Evolutionary conservation across 2,888 invertebrate species (phyloP).

Genomic region (Erebia ligea): DNA sequence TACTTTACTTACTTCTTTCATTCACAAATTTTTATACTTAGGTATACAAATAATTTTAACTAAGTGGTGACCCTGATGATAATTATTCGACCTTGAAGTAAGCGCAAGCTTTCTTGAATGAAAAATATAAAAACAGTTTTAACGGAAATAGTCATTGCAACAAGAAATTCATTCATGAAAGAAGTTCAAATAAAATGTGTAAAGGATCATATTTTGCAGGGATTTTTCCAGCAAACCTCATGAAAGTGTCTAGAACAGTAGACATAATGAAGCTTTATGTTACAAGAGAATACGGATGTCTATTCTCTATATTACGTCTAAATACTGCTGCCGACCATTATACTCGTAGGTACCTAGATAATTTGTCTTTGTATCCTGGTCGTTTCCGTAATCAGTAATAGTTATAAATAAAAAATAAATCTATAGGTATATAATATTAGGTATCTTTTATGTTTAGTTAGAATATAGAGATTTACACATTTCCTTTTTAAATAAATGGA

Average conservation of each 20-base stretch:
- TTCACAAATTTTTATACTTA: neutral
- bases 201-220: neutral
- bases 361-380: neutral
- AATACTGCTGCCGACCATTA: neutral
- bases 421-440: no score
- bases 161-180: neutral
- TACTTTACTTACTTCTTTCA: conserved; percentile 29
- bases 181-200: neutral
- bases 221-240: neutral
- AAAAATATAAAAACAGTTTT: neutral
- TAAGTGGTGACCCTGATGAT: neutral
- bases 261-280: neutral
- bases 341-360: no score
- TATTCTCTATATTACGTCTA: neutral
- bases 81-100: neutral
- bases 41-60: no score
- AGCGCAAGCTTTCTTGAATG: neutral
- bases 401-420: no score
- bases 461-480: conserved; percentile 23
- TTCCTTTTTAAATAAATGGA: conserved; percentile 43
- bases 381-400: neutral
- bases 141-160: neutral
- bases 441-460: conserved; percentile 13
- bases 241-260: neutral
- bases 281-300: neutral